Evolutionary conservation across 1,140 invertebrate species (phyloP), one percentile per base, ranked within the genome.

Genomic region (Mylabris phalerata): DNA sequence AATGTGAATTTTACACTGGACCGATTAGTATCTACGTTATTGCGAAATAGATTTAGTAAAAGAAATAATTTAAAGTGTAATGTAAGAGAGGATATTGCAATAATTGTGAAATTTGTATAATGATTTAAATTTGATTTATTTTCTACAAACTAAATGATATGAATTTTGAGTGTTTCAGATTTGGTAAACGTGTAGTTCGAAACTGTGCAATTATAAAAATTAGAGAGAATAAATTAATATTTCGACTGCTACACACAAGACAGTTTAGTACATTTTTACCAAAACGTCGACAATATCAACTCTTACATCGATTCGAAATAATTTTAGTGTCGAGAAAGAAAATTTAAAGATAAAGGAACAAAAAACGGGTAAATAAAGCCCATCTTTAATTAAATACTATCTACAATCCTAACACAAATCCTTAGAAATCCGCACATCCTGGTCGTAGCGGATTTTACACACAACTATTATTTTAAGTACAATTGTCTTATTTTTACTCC

Each of bases 1-100:
- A 71, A 71, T 68, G 71, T 73, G 69, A 71, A 71, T 72, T 72
- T 73, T 71, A 72, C 67, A 71, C 68, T 68, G 70, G 67, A 71
- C 69, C 65, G 62, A 64, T 67, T 68, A 68, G 65, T 67, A 68
- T 58, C 70, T 71, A 68, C 62, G 61, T 63, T 63, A 65, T 64
- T 69, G 61, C 64, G 54, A 63, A 10, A 10, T 42, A 42, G 4
- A n/a, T n/a, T 42, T 1, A 42, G 9, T 42, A n/a, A 42, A 10
- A 2, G 9, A 5, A 42, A 42, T 3, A 42, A 62, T 63, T 52
- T 40, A 62, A 60, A 59, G 61, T 50, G n/a, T 9, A 45, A 32
- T 32, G 9, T 11, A 42, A 44, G 13, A n/a, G 41, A 42, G 11
- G 10, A 10, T n/a, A 11, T 42, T 42, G 11, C 4, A 5, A 42